Conservation (phyloP, 2,888 invertebrate species). For the Eumacrocentrus americanus region DNA sequence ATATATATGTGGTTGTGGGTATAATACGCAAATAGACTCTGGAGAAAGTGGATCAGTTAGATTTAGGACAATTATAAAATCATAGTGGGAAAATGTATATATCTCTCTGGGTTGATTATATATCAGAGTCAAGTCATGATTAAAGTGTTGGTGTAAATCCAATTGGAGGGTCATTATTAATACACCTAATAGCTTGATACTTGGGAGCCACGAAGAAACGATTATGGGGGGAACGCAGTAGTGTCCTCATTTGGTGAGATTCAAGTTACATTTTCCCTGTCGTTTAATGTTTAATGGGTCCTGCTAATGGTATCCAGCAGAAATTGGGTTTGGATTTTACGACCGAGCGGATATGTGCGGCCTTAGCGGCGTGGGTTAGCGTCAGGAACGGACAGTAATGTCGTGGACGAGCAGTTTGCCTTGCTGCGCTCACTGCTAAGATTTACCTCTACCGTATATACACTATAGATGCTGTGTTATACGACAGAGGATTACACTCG, state of each 20-base stretch:
- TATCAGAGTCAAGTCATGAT: background rate
- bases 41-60: background rate
- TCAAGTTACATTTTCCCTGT: constrained; percentile 41
- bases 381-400: constrained; percentile 26
- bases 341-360: constrained; percentile 38
- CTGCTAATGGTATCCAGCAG: constrained; percentile 41
- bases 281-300: constrained; percentile 42
- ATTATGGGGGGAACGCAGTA: background rate
- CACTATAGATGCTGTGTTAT: constrained; percentile 11
- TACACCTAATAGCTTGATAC: constrained; percentile 37
- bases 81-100: background rate
- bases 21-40: constrained; percentile 20
- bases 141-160: background rate
- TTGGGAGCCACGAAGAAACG: constrained; percentile 28
- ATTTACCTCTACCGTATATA: constrained; percentile 22
- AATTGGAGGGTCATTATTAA: constrained; percentile 30
- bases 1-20: background rate
- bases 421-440: constrained; percentile 19
- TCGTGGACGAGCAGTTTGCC: constrained; percentile 27
- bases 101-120: background rate
- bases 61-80: constrained; percentile 9
- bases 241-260: constrained; percentile 35
- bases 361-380: constrained; percentile 24
- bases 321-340: constrained; percentile 43
- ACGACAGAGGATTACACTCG: constrained; percentile 26